Conservation (phyloP, 2,888 invertebrate species). For the Auanema freiburgensis region DNA sequence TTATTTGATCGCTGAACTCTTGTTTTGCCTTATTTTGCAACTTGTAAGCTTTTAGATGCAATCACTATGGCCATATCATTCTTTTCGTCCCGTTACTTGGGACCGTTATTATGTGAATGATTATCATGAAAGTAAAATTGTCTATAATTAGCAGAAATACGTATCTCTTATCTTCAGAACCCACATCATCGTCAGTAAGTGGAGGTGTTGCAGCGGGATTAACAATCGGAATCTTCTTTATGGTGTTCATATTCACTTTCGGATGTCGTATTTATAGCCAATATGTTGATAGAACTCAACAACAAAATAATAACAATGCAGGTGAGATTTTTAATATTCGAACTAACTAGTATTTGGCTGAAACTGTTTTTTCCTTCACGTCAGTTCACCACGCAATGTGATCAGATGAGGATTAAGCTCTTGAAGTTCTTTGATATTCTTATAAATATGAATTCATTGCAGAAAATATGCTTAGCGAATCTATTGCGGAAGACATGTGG, state of each 20-base stretch:
- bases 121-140: conserved; percentile 47
- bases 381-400: too few relatives aligned
- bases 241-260: conserved; percentile 58
- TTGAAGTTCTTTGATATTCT: background rate
- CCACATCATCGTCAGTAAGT: conserved; percentile 40
- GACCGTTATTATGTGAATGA: conserved; percentile 58
- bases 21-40: background rate
- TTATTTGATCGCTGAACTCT: background rate
- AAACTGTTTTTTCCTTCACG: background rate
- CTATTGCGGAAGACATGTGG: conserved; percentile 47
- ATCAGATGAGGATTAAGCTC: too few relatives aligned
- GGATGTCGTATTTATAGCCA: conserved; percentile 59
- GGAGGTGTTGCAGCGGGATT: conserved; percentile 58
- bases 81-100: conserved; percentile 58
- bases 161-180: conserved; percentile 34
- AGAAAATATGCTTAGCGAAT: conserved; percentile 37
- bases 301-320: conserved; percentile 6
- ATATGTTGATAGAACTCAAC: conserved; percentile 36
- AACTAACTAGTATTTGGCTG: background rate
- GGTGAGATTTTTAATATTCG: background rate
- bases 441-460: conserved; percentile 14
- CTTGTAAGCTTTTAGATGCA: conserved; percentile 26
- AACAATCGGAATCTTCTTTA: conserved; percentile 56
- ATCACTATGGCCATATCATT: conserved; percentile 46
- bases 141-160: background rate